Evolutionary conservation across 2,888 invertebrate species (phyloP).

Genomic region (Globia sparganii): DNA sequence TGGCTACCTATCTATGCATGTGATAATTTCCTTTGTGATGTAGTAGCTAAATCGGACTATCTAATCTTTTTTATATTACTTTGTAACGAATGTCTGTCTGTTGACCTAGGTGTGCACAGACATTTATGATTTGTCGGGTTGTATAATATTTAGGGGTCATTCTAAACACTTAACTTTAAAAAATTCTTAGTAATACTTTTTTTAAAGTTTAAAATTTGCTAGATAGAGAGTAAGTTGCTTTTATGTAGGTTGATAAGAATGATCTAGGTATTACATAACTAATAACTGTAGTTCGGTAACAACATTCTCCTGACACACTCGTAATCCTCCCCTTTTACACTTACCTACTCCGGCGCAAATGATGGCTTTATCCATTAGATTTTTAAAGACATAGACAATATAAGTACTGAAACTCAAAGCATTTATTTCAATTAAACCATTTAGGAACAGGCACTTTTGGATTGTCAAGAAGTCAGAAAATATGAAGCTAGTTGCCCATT

Average conservation of each 20-base stretch:
- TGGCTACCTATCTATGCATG: slow-evolving; percentile 1
- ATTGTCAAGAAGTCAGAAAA: too few species aligned
- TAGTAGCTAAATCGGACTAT: slow-evolving; percentile 32
- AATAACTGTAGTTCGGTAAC: neutral
- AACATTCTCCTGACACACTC: slow-evolving; percentile 1
- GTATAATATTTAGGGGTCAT: slow-evolving; percentile 30
- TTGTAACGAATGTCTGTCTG: slow-evolving; percentile 16
- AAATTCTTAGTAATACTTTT: slow-evolving; percentile 35
- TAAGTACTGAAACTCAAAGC: too few species aligned
- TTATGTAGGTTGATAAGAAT: slow-evolving; percentile 5
- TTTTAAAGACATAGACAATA: neutral
- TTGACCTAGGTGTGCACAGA: neutral
- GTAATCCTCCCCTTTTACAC: neutral
- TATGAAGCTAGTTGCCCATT: too few species aligned
- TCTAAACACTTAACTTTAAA: slow-evolving; percentile 23
- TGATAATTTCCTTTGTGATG: slow-evolving; percentile 42
- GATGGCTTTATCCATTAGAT: neutral
- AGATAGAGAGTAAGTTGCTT: slow-evolving; percentile 6
- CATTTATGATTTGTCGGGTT: slow-evolving; percentile 19
- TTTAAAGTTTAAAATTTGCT: slow-evolving; percentile 25
- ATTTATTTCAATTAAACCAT: too few species aligned
- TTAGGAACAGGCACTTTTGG: too few species aligned
- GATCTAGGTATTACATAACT: slow-evolving; percentile 8
- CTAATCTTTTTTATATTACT: slow-evolving; percentile 39
- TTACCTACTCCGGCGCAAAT: too few species aligned